Base-by-base conservation (phyloP, 2,888 invertebrate species). In the Drosophila nr. perissopoda region DNA sequence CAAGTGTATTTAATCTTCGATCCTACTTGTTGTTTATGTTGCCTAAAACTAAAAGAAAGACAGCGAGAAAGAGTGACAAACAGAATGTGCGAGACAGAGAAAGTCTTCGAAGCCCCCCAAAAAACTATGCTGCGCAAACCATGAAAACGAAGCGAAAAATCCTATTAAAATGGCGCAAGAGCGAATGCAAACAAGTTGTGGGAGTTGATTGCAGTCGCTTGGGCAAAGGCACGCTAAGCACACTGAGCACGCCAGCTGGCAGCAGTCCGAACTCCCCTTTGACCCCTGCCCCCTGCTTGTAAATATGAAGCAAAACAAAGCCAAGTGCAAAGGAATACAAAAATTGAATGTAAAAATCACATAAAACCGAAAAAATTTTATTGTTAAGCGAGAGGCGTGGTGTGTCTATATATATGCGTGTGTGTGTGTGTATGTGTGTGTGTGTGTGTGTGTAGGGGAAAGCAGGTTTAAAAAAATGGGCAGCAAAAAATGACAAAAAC, bases 321-420 rank as follows among this genome's bases (percentile, higher is more conserved):
- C 5, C 18, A 71, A 64, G 11, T 38, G 29, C 48, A 36, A 31
- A 27, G 10, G 34, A 54, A 63, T 51, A 42, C 36, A 40, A 59
- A 51, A 57, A 53, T 45, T 45, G 13, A 45, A 25, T 25, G 11
- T 8, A 73, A 62, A 58, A 73, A 62, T 31, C 49, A 52, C 29
- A 78, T 74, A 59, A 80, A 80, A 78, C 80, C 76, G 42, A 83
- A 83, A 82, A 80, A 83, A 73, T 61, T 91, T 91, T 91, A 91
- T 91, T 91, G 89, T 91, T 87, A 82, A 89, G 89, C 84, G 61
- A 48, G 53, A 34, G 36, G 40, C 36, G 21, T 16, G 48, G 36
- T 34, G 25, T 33, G 53, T 34, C 25, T 18, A 21, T 33, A 16
- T 31, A 8, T 31, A 16, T n/a, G 21, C 3, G 3, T 13, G 10